Conservation (phyloP, 92 coral and sea anemone genomes). For the Porites divaricata region DNA sequence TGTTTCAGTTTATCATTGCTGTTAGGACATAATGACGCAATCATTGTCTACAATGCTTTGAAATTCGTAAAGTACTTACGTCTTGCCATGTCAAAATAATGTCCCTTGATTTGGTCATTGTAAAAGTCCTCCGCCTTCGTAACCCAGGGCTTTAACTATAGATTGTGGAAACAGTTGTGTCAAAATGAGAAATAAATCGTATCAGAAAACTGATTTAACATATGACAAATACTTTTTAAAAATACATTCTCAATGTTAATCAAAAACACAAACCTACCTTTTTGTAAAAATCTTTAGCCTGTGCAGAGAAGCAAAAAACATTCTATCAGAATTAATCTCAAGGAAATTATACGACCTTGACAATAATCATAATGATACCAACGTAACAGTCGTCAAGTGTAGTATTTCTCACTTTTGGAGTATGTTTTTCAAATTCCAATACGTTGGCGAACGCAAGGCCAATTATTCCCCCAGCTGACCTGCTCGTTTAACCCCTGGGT, state of each 20-base stretch:
- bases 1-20: too few species aligned
- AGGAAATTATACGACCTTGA: too few species aligned
- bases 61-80: slow-evolving; percentile 48
- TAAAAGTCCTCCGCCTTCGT: slow-evolving; percentile 72
- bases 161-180: neutral
- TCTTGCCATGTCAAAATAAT: slow-evolving; percentile 76
- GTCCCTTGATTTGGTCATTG: slow-evolving; percentile 77
- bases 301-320: slow-evolving; percentile 20
- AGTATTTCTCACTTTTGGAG: neutral
- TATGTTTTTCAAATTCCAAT: too few species aligned
- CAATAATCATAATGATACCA: neutral
- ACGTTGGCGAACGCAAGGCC: too few species aligned
- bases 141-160: slow-evolving; percentile 75
- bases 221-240: neutral
- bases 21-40: too few species aligned
- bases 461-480: too few species aligned
- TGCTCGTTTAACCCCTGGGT: too few species aligned
- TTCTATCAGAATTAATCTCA: neutral
- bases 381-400: neutral
- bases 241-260: neutral
- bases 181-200: neutral
- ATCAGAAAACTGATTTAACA: neutral
- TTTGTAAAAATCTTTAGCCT: slow-evolving; percentile 78
- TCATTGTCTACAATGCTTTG: neutral
- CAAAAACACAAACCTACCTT: slow-evolving; percentile 49